Base-by-base conservation (phyloP, 2,113 vertebrate species). In the Lutjanus erythropterus region DNA sequence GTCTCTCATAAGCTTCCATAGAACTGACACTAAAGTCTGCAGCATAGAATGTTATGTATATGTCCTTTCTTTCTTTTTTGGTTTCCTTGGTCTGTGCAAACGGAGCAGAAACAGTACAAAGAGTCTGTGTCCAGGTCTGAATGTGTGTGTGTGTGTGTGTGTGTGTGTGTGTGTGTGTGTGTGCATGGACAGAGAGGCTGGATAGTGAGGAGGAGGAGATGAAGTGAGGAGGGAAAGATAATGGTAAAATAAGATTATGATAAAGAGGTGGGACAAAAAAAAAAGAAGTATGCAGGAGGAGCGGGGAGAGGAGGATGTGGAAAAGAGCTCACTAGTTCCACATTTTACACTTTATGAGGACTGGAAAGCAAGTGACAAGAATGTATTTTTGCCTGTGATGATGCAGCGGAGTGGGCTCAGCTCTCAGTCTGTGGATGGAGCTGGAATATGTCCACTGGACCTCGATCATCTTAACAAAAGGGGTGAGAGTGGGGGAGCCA, bases 391-490 rank as follows among this genome's bases (percentile, higher is more conserved):
- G 73, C 27, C 21, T n/a, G 7, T 41, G 31, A 31, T 21, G 29
- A 18, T 49, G 18, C 33, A 31, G 23, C 11, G 33, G 41, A 59
- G 7, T 18, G 44, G 25, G 18, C 21, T 42, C 9, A 62, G 25
- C 39, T 42, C 49, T 53, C 37, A 27, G 60, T 65, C n/a, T 53
- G 56, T 39, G 62, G 37, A 60, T 44, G 0, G 35, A 50, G 39
- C 27, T 53, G 31, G 23, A 60, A 42, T 2, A 3, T 15, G 2
- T 42, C 21, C 55, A 21, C 47, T 12, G 9, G 25, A 35, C 47
- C 27, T 80, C 46, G 27, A 1, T 73, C 41, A 21, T 68, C 21
- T 21, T 42, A 35, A 53, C 53, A 64, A 44, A 64, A 8, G 46
- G 66, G 61, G 27, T 9, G 19, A 35, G 29, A 31, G 7, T 0